Evolutionary conservation across 2,113 vertebrate genomes (phyloP).

Genomic region (Daphoenositta chrysoptera): DNA sequence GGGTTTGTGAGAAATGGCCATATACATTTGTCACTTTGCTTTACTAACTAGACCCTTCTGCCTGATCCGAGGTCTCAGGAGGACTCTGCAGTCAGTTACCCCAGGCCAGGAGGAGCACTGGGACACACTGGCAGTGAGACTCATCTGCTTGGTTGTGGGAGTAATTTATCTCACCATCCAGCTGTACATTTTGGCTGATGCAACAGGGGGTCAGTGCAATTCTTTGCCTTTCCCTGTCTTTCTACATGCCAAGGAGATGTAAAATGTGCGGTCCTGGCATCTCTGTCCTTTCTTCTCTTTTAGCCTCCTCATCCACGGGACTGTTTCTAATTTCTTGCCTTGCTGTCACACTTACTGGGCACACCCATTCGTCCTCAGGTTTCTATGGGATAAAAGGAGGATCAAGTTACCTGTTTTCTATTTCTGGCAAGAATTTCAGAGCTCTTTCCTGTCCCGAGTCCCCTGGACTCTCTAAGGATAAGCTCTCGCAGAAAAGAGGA

Average conservation of each 20-base stretch:
- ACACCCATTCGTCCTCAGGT: neutral
- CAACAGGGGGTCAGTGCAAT: fast-evolving
- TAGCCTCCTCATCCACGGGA: neutral
- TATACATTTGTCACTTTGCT: neutral
- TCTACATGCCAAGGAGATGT: neutral
- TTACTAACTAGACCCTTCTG: neutral
- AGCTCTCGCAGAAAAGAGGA: neutral
- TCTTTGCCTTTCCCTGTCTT: neutral
- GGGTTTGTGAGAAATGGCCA: neutral
- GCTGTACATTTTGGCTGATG: neutral
- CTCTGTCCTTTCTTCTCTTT: neutral
- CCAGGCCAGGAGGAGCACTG: neutral
- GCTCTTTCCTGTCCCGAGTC: neutral
- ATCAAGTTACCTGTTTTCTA: constrained; percentile 14
- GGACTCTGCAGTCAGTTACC: neutral
- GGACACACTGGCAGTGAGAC: neutral
- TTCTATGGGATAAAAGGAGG: neutral
- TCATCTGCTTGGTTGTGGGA: neutral
- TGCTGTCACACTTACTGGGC: neutral
- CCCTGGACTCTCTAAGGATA: neutral
- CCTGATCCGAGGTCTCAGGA: neutral
- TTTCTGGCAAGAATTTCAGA: neutral
- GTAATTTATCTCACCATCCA: neutral
- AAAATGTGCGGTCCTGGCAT: neutral
- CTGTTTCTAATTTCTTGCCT: neutral